These are phyloP conservation scores for Rhodeus uyekii DNA, from an alignment of 2,797 vertebrate species.

Conservation along the genomic window DNA sequence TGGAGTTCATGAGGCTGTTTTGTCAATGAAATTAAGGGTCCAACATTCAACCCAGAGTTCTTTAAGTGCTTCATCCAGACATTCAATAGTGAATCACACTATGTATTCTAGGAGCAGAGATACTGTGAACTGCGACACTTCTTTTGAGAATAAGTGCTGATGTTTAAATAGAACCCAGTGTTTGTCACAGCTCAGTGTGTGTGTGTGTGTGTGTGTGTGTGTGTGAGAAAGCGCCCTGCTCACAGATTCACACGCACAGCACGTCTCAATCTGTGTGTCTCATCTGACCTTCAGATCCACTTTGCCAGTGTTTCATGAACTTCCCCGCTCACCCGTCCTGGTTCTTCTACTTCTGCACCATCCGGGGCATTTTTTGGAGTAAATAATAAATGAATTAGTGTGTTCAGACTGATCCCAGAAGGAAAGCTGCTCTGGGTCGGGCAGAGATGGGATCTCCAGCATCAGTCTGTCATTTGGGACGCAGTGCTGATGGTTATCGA, in stretches of 20 bases:
- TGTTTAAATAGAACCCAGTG: not conserved
- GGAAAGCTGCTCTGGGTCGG: not conserved
- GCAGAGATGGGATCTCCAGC: not conserved
- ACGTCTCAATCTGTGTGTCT: constrained; percentile 16
- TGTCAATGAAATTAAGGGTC: no score
- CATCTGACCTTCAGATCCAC: constrained; percentile 41
- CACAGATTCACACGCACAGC: constrained; percentile 63
- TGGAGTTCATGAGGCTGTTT: no score
- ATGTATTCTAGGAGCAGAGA: no score
- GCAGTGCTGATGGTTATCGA: not conserved
- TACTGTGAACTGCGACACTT: not conserved
- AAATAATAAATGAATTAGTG: not conserved
- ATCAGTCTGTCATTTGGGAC: not conserved
- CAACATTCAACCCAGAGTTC: no score
- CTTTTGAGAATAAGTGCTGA: not conserved
- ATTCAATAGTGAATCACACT: no score
- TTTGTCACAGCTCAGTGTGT: constrained; percentile 57
- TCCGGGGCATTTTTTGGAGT: not conserved
- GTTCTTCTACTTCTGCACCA: not conserved
- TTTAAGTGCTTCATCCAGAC: no score
- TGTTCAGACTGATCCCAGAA: not conserved
- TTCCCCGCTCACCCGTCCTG: no score
- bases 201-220: constrained; percentile 48
- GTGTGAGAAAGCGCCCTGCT: constrained; percentile 58
- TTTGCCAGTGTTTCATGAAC: constrained; percentile 20